Conservation (phyloP, 2,113 vertebrate genomes). For the Cephalopterus ornatus region DNA sequence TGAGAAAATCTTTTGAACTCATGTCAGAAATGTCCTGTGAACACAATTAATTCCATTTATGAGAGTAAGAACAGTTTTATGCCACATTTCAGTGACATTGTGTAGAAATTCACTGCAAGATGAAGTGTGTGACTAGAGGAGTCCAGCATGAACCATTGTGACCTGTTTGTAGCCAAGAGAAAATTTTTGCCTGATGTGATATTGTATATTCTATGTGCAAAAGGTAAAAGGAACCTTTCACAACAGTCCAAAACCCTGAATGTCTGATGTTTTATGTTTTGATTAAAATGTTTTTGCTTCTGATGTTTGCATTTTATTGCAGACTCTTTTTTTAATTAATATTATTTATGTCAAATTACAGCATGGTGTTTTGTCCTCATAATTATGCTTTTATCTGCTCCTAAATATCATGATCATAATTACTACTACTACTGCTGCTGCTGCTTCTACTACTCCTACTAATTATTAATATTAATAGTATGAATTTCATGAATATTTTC, state of each 20-base stretch:
- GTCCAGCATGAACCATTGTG: not conserved
- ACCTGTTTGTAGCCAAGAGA: not conserved
- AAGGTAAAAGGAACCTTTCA: not conserved
- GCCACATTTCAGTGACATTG: not conserved
- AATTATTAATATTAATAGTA: not conserved
- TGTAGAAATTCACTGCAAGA: not conserved
- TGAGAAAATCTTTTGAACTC: not conserved
- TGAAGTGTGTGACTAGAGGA: not conserved
- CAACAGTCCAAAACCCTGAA: not conserved
- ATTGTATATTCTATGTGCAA: not conserved
- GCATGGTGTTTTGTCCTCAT: not conserved
- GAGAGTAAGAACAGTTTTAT: not conserved
- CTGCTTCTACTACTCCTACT: not conserved
- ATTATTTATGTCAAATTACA: not conserved
- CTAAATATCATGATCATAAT: not conserved
- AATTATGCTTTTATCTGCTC: not conserved
- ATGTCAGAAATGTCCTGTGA: not conserved
- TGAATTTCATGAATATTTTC: not conserved
- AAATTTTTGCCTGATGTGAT: not conserved
- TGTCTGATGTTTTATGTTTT: not conserved
- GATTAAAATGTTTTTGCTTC: not conserved
- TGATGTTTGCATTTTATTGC: not conserved
- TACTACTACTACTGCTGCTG: not conserved
- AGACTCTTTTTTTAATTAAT: not conserved
- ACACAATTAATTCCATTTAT: not conserved